Evolutionary conservation across 2,797 vertebrate genomes (phyloP), one percentile per base, ranked within the genome.

Genomic region (Apogon hyalosoma): DNA sequence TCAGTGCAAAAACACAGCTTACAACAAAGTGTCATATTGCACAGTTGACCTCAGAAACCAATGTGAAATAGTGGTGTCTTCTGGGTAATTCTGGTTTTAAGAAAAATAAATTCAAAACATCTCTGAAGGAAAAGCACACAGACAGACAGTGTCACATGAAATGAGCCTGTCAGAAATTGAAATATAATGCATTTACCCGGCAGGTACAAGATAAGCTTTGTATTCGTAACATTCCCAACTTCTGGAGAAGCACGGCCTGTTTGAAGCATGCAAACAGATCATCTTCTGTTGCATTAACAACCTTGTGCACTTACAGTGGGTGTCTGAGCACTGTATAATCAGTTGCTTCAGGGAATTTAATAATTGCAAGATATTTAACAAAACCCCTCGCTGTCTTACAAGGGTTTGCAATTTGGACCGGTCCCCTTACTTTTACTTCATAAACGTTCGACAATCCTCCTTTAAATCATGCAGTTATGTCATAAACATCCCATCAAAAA

Each of bases 361-460:
- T 83, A 84, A 88, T 87, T 87, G 79, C 69, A 69, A 75, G 79
- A 75, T 82, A 77, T 89, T 88, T 87, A 83, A 84, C 79, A 83
- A 87, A 89, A 88, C 75, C 74, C 69, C 58, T 51, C 54, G 31
- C 69, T 75, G 64, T 82, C 63, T 83, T 78, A 61, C 81, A 75
- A 54, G 55, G 70, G 49, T 80, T 77, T 78, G 57, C 68, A 77
- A 65, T 83, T 83, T 85, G 42, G 66, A 76, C 59, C 31, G 60
- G 63, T 79, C 56, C 42, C 50, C 45, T 54, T 21, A 66, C 58
- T 79, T 74, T 62, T 59, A 52, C 47, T 53, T 66, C 41, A 66
- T 62, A 71, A 69, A 70, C 39, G 36, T 48, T 24, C 36, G 9
- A 36, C 77, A 54, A 40, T 52, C 48, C 60, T 57, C 12, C 60